Conservation (phyloP, 2,113 vertebrate species). For the Pelusios castaneus region DNA sequence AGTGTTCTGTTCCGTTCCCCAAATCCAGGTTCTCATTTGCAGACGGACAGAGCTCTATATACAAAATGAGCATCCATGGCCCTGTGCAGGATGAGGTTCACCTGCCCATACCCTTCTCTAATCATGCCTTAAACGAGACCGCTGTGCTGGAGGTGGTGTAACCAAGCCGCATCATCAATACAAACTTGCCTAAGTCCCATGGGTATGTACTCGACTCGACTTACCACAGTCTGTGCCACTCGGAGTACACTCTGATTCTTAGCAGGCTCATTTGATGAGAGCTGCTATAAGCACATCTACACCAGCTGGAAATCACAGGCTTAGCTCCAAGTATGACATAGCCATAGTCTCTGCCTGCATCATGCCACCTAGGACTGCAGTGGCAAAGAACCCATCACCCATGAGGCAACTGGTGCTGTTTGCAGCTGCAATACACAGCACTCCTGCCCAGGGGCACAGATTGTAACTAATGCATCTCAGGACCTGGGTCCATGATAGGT, state of each 20-base stretch:
- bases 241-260: background rate
- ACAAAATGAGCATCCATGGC: rapidly evolving
- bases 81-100: background rate
- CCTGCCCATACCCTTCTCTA: background rate
- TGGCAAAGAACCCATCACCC: background rate
- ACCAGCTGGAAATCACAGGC: background rate
- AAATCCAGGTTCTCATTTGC: conserved; percentile 11
- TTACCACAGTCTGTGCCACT: background rate
- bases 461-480: background rate
- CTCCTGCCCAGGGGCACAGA: background rate
- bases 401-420: background rate
- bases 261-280: background rate
- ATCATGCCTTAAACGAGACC: rapidly evolving
- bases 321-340: background rate
- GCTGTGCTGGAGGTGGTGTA: background rate
- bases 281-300: background rate
- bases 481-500: background rate
- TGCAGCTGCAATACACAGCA: background rate
- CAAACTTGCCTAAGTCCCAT: background rate
- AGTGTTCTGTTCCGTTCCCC: background rate
- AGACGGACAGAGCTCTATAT: background rate
- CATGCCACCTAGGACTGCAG: rapidly evolving
- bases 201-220: background rate
- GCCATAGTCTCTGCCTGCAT: background rate
- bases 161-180: background rate